phyloP scores from a whole-genome alignment of 2,113 vertebrate species.

The Periophthalmodon schlosseri region DNA sequence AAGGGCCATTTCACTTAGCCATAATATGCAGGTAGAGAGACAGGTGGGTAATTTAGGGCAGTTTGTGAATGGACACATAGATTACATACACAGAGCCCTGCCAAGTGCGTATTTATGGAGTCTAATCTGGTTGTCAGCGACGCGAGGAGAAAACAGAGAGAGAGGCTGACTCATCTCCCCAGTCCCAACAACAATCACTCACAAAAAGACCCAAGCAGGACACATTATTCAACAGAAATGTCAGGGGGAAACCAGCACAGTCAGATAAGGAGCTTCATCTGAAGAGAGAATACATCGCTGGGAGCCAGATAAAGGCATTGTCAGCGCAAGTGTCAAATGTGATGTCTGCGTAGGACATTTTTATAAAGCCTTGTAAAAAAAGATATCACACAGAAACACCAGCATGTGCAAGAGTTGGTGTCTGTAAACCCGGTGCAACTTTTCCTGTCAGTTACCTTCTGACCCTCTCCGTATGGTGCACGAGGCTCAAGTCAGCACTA shows the following conservation, averaged over 20 bases:
- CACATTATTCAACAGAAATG: constrained; percentile 54
- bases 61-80: constrained; percentile 26
- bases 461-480: neutral
- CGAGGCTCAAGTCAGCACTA: neutral
- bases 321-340: constrained; percentile 30
- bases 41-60: constrained; percentile 42
- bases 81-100: constrained; percentile 37
- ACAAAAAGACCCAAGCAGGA: constrained; percentile 53
- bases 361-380: neutral
- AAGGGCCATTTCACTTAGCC: constrained; percentile 12
- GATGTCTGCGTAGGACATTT: constrained; percentile 3
- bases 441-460: neutral
- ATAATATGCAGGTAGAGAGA: constrained; percentile 25
- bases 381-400: neutral
- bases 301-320: constrained; percentile 13
- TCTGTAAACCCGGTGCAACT: neutral
- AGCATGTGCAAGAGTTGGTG: neutral
- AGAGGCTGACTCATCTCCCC: constrained; percentile 47
- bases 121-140: constrained; percentile 64
- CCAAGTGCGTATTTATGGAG: constrained; percentile 66
- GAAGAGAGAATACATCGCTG: constrained; percentile 12
- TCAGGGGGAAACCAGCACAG: constrained; percentile 43
- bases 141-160: constrained; percentile 49
- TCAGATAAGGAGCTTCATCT: constrained; percentile 41
- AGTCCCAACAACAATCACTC: constrained; percentile 61